These are phyloP conservation scores for Lithophane socia DNA, from an alignment of 2,888 invertebrate species.

Conservation along the genomic window DNA sequence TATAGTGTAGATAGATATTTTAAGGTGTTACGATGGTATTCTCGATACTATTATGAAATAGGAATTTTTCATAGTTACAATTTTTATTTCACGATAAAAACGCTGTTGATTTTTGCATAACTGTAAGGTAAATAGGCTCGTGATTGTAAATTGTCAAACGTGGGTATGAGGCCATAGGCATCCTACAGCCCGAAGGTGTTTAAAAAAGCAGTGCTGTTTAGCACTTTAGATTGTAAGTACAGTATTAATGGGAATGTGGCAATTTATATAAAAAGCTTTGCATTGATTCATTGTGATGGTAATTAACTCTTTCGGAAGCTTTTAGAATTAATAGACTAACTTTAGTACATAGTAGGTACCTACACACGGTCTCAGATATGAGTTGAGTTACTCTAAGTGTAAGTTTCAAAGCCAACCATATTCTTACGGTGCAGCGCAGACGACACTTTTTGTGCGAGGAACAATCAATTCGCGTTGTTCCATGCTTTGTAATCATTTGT, in stretches of 20 bases:
- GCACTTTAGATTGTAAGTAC: not conserved
- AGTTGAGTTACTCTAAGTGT: not conserved
- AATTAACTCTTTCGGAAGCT: constrained; percentile 6
- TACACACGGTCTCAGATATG: not conserved
- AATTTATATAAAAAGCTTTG: constrained; percentile 31
- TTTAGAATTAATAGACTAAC: not conserved
- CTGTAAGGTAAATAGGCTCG: not conserved
- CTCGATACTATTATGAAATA: too few species aligned
- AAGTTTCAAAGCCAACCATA: not conserved
- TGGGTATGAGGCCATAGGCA: not conserved
- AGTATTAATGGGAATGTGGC: constrained; percentile 32
- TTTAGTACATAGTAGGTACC: not conserved
- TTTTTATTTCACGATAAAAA: not conserved
- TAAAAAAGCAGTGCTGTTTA: not conserved
- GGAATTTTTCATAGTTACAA: not conserved
- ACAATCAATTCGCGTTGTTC: too few species aligned
- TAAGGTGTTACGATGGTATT: not conserved
- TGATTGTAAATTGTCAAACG: not conserved
- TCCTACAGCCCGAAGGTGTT: not conserved
- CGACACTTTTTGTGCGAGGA: too few species aligned
- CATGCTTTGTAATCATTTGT: too few species aligned
- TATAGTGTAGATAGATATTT: not conserved
- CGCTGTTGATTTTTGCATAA: not conserved
- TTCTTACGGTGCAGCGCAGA: not conserved
- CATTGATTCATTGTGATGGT: constrained; percentile 23